Evolutionary conservation across 2,797 vertebrate species (phyloP).

Genomic region (Poeciliopsis presidionis): DNA sequence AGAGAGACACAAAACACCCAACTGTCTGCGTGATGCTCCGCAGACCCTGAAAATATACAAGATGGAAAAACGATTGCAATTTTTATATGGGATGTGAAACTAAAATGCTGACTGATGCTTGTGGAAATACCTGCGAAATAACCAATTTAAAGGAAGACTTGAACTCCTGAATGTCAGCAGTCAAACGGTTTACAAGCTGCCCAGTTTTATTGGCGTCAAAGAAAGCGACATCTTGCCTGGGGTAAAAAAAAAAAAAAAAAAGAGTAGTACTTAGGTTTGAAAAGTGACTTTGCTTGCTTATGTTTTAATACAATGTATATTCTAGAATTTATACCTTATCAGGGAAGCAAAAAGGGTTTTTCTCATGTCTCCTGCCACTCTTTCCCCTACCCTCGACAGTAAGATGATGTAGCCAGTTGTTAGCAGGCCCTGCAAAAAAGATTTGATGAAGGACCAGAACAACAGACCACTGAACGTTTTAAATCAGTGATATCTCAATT

Average conservation of each 20-base stretch:
- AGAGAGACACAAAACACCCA: constrained; percentile 92
- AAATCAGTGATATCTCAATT: constrained; percentile 17
- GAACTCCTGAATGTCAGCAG: constrained; percentile 95
- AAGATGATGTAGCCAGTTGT: constrained; percentile 93
- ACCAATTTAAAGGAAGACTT: constrained; percentile 96
- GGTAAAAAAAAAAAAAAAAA: constrained; percentile 36
- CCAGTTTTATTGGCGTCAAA: constrained; percentile 93
- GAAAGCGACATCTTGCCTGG: constrained; percentile 94
- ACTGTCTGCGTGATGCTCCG: constrained; percentile 90
- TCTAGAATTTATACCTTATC: constrained; percentile 76
- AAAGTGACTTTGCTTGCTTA: neutral
- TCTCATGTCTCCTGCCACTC: constrained; percentile 89
- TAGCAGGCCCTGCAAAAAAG: constrained; percentile 84
- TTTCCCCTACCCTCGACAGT: constrained; percentile 90
- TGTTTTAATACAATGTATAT: neutral
- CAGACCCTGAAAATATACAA: constrained; percentile 84
- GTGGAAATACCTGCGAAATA: constrained; percentile 88
- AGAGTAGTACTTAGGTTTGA: neutral
- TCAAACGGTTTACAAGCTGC: constrained; percentile 91
- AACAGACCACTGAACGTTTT: constrained; percentile 23
- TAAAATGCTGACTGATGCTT: neutral
- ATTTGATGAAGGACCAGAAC: constrained; percentile 21
- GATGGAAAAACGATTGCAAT: neutral
- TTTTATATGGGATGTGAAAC: neutral
- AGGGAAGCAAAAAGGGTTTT: constrained; percentile 88